Evolutionary conservation across 2,797 vertebrate genomes (phyloP).

Genomic region (Sebastes vulpes): DNA sequence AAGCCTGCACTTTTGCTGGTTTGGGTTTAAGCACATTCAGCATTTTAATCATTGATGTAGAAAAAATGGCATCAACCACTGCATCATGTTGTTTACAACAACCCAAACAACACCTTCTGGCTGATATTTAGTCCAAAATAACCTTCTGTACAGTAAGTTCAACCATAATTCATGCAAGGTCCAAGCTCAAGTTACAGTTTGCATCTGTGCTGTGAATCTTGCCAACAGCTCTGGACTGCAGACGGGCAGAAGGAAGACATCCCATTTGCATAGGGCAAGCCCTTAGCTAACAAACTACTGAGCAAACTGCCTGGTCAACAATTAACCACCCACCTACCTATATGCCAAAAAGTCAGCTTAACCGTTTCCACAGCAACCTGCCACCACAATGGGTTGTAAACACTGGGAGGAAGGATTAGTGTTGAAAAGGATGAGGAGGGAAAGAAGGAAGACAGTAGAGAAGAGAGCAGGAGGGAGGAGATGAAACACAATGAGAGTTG

Average conservation of each 20-base stretch:
- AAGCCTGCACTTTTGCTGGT: too few species aligned
- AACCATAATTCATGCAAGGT: background rate
- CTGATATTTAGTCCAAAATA: background rate
- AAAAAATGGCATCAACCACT: background rate
- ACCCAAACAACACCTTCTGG: background rate
- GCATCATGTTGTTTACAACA: background rate
- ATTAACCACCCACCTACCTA: slow-evolving; percentile 37
- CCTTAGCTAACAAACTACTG: background rate
- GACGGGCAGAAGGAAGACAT: background rate
- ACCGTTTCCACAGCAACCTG: slow-evolving; percentile 63
- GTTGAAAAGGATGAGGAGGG: slow-evolving; percentile 7
- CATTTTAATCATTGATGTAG: too few species aligned
- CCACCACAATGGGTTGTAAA: slow-evolving; percentile 32
- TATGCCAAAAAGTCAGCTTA: slow-evolving; percentile 12
- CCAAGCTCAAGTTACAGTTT: background rate
- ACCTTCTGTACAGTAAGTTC: background rate
- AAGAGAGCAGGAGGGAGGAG: slow-evolving; percentile 16
- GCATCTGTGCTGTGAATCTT: background rate
- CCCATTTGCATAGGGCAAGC: slow-evolving; percentile 6
- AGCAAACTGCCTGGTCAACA: slow-evolving; percentile 34
- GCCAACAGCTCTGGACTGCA: background rate
- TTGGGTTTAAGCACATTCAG: too few species aligned
- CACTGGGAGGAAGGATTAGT: slow-evolving; percentile 29
- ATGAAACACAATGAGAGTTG: slow-evolving; percentile 39
- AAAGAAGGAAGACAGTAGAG: background rate